Conservation (phyloP, 2,113 vertebrate species). For the Phasianus colchicus region DNA sequence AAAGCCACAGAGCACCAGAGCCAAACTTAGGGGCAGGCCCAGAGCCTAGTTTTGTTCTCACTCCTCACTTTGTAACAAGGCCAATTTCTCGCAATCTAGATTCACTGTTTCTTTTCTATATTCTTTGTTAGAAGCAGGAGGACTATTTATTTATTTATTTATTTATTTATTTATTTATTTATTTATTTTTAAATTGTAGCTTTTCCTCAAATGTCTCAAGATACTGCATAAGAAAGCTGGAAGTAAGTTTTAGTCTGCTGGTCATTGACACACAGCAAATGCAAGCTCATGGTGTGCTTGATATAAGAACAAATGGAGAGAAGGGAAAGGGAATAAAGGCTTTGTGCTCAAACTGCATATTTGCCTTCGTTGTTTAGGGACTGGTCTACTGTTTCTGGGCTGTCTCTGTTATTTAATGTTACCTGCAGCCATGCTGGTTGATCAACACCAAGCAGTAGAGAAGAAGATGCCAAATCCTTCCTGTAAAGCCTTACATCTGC, state of each 20-base stretch:
- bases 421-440: not conserved
- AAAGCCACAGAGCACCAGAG: not conserved
- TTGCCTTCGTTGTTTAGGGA: not conserved
- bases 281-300: not conserved
- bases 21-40: constrained; percentile 27
- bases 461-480: constrained; percentile 9
- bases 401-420: constrained; percentile 28
- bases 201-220: constrained; percentile 9
- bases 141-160: not conserved
- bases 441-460: constrained; percentile 22
- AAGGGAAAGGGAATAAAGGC: not conserved
- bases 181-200: not conserved
- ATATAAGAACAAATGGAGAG: not conserved
- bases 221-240: not conserved
- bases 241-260: constrained; percentile 4
- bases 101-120: not conserved
- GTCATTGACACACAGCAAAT: not conserved
- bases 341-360: not conserved
- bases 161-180: not conserved
- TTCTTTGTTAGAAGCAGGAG: not conserved
- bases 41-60: constrained; percentile 34
- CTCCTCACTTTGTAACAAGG: not conserved
- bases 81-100: not conserved
- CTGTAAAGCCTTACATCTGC: constrained; percentile 21
- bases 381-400: not conserved